Percentiles rank a stretch among this genome's conserved stretches.
phyloP scores from a whole-genome alignment of 2,888 invertebrate species.

The Agrenia bidenticulata region DNA sequence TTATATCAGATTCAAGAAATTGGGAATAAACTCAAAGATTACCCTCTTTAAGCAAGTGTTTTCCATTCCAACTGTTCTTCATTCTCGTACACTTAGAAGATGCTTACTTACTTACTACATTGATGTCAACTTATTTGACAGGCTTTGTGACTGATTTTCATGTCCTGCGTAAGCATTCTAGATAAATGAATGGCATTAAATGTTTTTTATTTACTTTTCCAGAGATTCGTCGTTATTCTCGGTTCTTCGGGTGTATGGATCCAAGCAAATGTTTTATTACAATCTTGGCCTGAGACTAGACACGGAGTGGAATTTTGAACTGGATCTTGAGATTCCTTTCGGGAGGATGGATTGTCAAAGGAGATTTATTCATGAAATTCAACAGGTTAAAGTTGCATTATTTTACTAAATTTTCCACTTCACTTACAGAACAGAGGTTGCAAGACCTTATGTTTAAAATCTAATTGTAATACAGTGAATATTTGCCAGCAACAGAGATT shows the following conservation, averaged over 20 bases:
- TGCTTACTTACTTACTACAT: too few species aligned
- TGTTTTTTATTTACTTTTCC: not conserved
- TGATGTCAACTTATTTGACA: too few species aligned
- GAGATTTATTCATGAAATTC: slow-evolving; percentile 8
- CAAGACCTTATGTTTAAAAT: too few species aligned
- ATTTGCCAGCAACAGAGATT: too few species aligned
- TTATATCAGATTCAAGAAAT: slow-evolving; percentile 21
- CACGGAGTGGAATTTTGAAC: slow-evolving; percentile 10
- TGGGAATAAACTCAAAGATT: slow-evolving; percentile 12
- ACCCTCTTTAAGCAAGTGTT: slow-evolving; percentile 21
- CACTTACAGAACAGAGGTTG: too few species aligned
- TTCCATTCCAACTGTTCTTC: too few species aligned
- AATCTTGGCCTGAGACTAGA: slow-evolving; percentile 5
- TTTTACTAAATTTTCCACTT: not conserved
- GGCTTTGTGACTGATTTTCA: too few species aligned
- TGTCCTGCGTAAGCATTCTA: not conserved
- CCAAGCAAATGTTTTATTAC: slow-evolving; percentile 12
- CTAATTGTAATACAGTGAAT: too few species aligned
- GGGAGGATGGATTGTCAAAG: not conserved
- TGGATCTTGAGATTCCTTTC: not conserved
- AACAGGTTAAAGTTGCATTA: not conserved
- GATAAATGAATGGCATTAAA: not conserved
- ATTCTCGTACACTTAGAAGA: too few species aligned
- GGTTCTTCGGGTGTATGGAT: slow-evolving; percentile 12
- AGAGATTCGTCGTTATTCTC: slow-evolving; percentile 13